A percentile compares a stretch with the other conserved stretches of the same genome.
Evolutionary conservation across 2,113 vertebrate genomes (phyloP).

Genomic region (Bubo bubo): DNA sequence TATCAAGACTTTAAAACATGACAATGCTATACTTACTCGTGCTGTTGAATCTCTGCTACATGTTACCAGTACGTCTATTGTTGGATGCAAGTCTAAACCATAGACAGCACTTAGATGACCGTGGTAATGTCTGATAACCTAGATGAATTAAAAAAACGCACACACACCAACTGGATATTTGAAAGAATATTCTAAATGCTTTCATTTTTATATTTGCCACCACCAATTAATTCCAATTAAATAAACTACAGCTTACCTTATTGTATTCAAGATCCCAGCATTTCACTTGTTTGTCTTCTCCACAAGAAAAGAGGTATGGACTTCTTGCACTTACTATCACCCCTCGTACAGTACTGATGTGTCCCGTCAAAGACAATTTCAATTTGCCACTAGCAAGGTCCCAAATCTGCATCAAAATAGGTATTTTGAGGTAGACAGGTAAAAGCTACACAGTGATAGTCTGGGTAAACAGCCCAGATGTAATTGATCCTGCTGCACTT

Average conservation of each 20-base stretch:
- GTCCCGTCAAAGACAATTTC: conserved; percentile 93
- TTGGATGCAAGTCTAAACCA: conserved; percentile 93
- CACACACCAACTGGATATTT: background rate
- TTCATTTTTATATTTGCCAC: background rate
- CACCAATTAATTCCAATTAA: background rate
- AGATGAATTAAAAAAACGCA: background rate
- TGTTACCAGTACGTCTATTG: conserved; percentile 94
- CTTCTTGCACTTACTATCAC: conserved; percentile 93
- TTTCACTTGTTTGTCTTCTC: conserved; percentile 98
- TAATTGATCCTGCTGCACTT: background rate
- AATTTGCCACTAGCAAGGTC: conserved; percentile 95
- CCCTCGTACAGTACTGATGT: conserved; percentile 95
- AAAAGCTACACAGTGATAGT: background rate
- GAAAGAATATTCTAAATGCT: background rate
- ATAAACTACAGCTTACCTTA: conserved; percentile 78
- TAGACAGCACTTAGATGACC: conserved; percentile 97
- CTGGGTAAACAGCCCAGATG: background rate
- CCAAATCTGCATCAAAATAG: conserved; percentile 86
- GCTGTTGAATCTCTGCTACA: conserved; percentile 96
- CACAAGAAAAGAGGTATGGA: conserved; percentile 96
- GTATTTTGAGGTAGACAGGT: background rate
- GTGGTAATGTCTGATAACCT: conserved; percentile 98
- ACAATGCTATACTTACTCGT: conserved; percentile 76
- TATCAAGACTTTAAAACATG: background rate
- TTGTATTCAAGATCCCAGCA: conserved; percentile 99